Conservation (phyloP, 23 tunicate genomes). For the Corella eumyota region DNA sequence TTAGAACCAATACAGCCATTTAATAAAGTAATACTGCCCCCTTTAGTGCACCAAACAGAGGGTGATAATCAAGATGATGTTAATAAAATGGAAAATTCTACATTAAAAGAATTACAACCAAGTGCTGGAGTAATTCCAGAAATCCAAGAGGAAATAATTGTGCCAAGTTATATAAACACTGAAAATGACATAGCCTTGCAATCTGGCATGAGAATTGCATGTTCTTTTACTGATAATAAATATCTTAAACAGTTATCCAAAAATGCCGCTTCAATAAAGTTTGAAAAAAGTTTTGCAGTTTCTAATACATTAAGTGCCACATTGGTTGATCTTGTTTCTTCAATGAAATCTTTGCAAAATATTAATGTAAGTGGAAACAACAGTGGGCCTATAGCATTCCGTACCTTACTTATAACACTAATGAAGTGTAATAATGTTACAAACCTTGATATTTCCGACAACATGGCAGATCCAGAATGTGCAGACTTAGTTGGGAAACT, state of each 20-base stretch:
- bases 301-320: neutral
- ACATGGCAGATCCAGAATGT: conserved; percentile 67
- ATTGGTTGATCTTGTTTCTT: conserved; percentile 4
- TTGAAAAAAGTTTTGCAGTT: conserved; percentile 14
- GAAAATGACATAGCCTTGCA: conserved; percentile 9
- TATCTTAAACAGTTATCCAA: conserved; percentile 1
- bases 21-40: no score
- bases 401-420: conserved; percentile 26
- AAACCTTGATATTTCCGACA: conserved; percentile 46
- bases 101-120: neutral
- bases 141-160: neutral
- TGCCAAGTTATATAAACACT: neutral
- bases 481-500: conserved; percentile 19
- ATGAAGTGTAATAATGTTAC: conserved; percentile 7
- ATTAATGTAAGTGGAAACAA: conserved; percentile 40
- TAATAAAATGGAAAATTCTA: neutral
- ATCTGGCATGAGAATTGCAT: conserved; percentile 7
- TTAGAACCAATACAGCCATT: no score
- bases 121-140: conserved; percentile 1
- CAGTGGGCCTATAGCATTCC: conserved; percentile 66
- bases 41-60: no score
- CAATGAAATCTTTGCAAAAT: conserved; percentile 1
- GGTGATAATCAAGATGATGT: neutral
- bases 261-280: conserved; percentile 4
- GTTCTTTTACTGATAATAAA: conserved; percentile 2